Evolutionary conservation across 2,888 invertebrate genomes (phyloP), one percentile per base, ranked within the genome.

Genomic region (Cataglyphis livida): DNA sequence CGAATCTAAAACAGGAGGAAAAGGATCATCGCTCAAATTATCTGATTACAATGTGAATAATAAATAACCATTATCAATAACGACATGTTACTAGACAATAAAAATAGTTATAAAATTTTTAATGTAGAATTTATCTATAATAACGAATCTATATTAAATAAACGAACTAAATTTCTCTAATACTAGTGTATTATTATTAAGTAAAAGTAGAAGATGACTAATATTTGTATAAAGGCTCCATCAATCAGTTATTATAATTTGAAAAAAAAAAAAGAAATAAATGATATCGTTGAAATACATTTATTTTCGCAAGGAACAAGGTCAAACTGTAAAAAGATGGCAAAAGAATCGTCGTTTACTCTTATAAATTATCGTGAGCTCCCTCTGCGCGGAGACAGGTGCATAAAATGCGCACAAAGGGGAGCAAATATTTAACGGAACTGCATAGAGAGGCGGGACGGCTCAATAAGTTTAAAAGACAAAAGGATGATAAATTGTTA

Each of bases 401-500:
- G 78, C 70, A 79, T 70, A 79, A 79, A 79, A 70, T 70, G 78
- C 70, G 35, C 78, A 79, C 78, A 79, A 79, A 70, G 78, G 44
- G 44, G 51, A 70, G 78, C 78, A 79, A 79, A 79, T 79, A 79
- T 79, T 79, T 79, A 79, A 54, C 61, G 68, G 65, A 76, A 76
- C 57, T 82, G 84, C 38, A 74, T 66, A 59, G 73, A 71, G 41
- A 75, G 64, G 66, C 66, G 41, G 71, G 35, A 66, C 59, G 79
- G 71, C 74, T 74, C 81, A 57, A 81, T 74, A 81, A 81, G 64
- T 81, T 81, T 81, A 51, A 84, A 84, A 86, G 85, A 86, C 88
- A 86, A 88, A 88, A 82, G 85, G 66, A 64, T 87, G 88, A 88
- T 88, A 82, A 84, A 87, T 88, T 85, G 86, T 82, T 83, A 86